Conservation (phyloP, 2,113 vertebrate species). For the Tylochromis polylepis region DNA sequence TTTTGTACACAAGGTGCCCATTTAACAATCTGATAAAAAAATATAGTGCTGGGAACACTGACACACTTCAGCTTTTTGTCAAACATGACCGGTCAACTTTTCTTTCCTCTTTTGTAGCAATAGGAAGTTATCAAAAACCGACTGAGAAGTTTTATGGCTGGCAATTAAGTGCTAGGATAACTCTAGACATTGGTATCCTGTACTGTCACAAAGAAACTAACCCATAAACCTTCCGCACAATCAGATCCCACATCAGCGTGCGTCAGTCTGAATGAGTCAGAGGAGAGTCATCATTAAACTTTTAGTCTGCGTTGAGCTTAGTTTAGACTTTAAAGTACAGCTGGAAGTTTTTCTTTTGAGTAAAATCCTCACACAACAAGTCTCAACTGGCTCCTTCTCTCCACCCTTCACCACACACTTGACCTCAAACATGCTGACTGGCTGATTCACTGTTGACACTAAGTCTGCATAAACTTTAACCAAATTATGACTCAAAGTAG, state of each 20-base stretch:
- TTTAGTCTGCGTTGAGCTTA: slow-evolving; percentile 16
- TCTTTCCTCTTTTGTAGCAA: not conserved
- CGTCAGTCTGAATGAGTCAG: slow-evolving; percentile 44
- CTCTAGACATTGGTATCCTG: not conserved
- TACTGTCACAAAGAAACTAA: slow-evolving; percentile 1
- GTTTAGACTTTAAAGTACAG: slow-evolving; percentile 36
- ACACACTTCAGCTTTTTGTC: not conserved
- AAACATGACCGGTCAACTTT: not conserved
- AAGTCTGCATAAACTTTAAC: slow-evolving; percentile 32
- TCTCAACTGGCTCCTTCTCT: slow-evolving; percentile 49
- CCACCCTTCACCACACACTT: slow-evolving; percentile 45
- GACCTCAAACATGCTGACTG: slow-evolving; percentile 64
- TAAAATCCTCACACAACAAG: slow-evolving; percentile 59
- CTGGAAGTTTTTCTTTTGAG: slow-evolving; percentile 36
- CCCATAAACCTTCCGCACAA: slow-evolving; percentile 20
- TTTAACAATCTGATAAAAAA: slow-evolving; percentile 19
- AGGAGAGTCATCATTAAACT: slow-evolving; percentile 37
- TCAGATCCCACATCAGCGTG: slow-evolving; percentile 39
- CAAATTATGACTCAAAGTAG: slow-evolving; percentile 28
- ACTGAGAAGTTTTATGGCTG: slow-evolving; percentile 7
- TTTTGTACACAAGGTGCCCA: not conserved
- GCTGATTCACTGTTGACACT: slow-evolving; percentile 41
- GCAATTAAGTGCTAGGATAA: slow-evolving; percentile 16
- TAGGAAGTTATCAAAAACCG: not conserved
- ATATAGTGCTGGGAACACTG: not conserved